Evolutionary conservation across 1,140 invertebrate genomes (phyloP), one percentile per base, ranked within the genome.

Genomic region (Drosophila punjabiensis): DNA sequence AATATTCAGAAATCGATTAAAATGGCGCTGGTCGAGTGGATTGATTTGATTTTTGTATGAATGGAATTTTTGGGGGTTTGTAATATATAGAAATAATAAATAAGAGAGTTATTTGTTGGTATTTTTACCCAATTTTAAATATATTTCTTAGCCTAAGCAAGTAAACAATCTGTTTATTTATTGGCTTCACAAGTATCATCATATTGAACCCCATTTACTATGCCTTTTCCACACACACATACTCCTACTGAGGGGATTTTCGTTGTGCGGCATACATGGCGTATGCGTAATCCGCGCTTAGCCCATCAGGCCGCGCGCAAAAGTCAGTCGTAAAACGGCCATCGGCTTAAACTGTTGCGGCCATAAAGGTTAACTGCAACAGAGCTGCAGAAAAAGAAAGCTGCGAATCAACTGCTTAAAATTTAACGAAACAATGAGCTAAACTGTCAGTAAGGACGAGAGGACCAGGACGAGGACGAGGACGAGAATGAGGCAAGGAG

Each of bases 231-330:
- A 48, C 24, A 16, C 47, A 50, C 20, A 28, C 9, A 41, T 6
- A 32, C 56, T 20, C 14, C 14, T 6, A 35, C n/a, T 20, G 39
- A 33, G 20, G 62, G 18, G 59, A 30, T 35, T 52, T 39, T 24
- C 10, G 33, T 30, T 24, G 64, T 47, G 43, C 43, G 39, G 58
- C 45, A 39, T 20, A 79, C 76, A 61, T 70, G 77, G 76, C 81
- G 85, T 89, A 89, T 89, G 82, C 85, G 85, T 89, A 89, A 89
- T 89, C 85, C 81, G 86, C 84, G 84, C 84, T 88, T 88, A 88
- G 84, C 76, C 79, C 82, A 75, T 82, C 74, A 70, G 58, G 50
- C 56, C 48, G 56, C 60, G 61, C 43, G 32, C 37, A 88, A 89
- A 90, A 89, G 85, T 90, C 81, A 90, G 79, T 64, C 81, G 81